Evolutionary conservation across 2,797 vertebrate genomes (phyloP).

Genomic region (Pseudotriccus pelzelni): DNA sequence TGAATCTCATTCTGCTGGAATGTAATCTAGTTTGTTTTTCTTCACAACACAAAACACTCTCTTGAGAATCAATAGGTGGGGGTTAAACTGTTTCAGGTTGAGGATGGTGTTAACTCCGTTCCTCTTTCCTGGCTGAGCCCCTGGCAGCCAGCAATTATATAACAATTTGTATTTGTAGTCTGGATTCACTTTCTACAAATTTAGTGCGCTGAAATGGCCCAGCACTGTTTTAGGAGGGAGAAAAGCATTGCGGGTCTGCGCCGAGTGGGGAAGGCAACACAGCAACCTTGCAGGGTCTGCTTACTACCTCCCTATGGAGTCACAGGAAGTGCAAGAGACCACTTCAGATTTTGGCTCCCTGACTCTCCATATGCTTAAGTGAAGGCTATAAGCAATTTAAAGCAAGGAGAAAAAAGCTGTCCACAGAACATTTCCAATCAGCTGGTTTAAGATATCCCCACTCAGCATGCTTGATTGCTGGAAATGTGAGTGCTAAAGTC

Average conservation of each 20-base stretch:
- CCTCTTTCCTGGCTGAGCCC: not conserved
- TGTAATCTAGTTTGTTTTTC: constrained; percentile 28
- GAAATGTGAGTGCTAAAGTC: not conserved
- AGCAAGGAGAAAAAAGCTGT: not conserved
- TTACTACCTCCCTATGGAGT: not conserved
- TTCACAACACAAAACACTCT: not conserved
- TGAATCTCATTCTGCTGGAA: not conserved
- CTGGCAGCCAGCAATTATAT: not conserved
- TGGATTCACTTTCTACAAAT: not conserved
- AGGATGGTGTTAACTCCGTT: not conserved
- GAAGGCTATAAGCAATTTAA: not conserved
- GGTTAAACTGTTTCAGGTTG: constrained; percentile 8
- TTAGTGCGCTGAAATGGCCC: not conserved
- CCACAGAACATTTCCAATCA: not conserved
- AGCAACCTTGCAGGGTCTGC: not conserved
- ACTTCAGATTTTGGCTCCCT: not conserved
- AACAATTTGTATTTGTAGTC: not conserved
- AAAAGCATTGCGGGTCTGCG: not conserved
- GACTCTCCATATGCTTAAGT: not conserved
- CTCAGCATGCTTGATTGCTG: not conserved
- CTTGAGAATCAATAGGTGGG: not conserved
- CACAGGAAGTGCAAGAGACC: not conserved
- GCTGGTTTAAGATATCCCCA: not conserved
- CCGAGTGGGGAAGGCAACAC: not conserved
- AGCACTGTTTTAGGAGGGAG: not conserved